Evolutionary conservation across 2,797 vertebrate species (phyloP), one percentile per base, ranked within the genome.

Genomic region (Sebastes kiyomatsui): DNA sequence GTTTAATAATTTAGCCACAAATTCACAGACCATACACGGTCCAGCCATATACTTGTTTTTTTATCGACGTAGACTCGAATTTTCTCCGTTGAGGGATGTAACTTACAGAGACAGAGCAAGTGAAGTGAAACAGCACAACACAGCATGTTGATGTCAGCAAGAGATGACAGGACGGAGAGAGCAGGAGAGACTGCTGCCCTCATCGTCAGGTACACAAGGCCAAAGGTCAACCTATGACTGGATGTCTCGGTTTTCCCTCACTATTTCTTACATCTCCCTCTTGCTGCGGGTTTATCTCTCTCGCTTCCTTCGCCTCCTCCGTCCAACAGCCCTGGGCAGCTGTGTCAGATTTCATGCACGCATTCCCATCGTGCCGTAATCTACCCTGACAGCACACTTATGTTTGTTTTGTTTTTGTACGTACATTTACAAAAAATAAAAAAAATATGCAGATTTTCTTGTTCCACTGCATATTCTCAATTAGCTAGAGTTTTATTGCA

Each of bases 291-390:
- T 77, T 75, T 72, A 56, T 75, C 64, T 75, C 68, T 55, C 33
- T 70, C 3, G n/a, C 70, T 79, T 86, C 67, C 66, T 79, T 66
- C 67, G 28, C 80, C 79, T 79, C 75, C 75, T 84, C 78, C 20
- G 35, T 90, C 88, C 87, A 60, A 65, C 78, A 82, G 91, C 89
- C 81, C 84, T 79, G 84, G 90, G 90, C 91, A 92, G 88, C 91
- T 94, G 88, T 79, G 76, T 75, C 90, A 90, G 72, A 93, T 93
- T 94, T 94, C 86, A 93, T 69, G 90, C 90, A 88, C 75, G 77
- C 87, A 90, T 94, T 92, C 87, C 82, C 72, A 67, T 86, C 32
- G 46, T 80, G 80, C 87, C 64, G 80, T 94, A 91, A 95, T 93
- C 77, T 25, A 70, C 71, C 68, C 87, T 93, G 92, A 94, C 94